Evolutionary conservation across 2,113 vertebrate species (phyloP).

Genomic region (Pogonocichla stellata): DNA sequence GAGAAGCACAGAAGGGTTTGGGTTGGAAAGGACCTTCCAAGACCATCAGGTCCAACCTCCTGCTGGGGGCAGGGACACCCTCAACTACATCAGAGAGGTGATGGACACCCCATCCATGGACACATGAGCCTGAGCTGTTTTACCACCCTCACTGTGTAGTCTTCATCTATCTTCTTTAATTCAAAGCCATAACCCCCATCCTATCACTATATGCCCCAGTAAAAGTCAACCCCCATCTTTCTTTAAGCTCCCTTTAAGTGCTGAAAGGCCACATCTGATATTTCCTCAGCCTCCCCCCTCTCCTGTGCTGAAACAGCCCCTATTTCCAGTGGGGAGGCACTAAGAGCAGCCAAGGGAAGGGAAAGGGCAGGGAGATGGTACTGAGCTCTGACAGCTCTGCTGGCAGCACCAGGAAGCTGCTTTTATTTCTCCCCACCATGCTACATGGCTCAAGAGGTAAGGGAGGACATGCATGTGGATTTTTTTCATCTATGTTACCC

Average conservation of each 20-base stretch:
- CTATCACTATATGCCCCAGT: fast-evolving
- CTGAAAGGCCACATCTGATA: neutral
- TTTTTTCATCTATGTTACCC: neutral
- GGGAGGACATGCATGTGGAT: neutral
- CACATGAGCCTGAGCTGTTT: neutral
- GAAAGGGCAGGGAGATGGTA: neutral
- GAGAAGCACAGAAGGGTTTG: neutral
- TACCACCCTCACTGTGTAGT: neutral
- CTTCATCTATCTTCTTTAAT: neutral
- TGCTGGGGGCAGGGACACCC: neutral
- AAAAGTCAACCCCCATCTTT: neutral
- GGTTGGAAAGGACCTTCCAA: neutral
- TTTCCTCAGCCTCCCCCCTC: neutral
- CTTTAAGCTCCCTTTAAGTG: neutral
- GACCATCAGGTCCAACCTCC: fast-evolving
- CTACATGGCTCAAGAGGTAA: neutral
- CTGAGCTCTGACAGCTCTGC: neutral
- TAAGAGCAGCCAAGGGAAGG: neutral
- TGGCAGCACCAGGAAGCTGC: neutral
- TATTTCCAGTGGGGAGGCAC: neutral
- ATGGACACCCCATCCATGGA: neutral
- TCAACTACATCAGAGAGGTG: neutral
- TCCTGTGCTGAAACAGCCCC: neutral
- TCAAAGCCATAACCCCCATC: neutral
- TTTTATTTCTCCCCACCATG: neutral